Base-by-base conservation (phyloP, 2,888 invertebrate species). In the Pristionchus maxplancki region DNA sequence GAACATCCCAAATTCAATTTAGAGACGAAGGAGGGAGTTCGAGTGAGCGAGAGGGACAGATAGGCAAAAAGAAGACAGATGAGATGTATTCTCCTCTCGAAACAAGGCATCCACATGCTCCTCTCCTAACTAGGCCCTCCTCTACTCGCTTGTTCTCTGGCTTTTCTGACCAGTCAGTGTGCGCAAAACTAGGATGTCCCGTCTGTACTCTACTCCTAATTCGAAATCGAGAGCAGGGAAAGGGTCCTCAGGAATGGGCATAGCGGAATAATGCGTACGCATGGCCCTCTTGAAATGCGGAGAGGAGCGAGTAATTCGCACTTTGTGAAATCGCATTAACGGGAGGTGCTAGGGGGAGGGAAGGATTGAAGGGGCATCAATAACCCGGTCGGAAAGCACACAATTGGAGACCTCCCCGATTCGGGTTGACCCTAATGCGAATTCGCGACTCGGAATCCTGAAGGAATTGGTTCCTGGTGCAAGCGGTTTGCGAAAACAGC, bases 1-100 rank as follows among this genome's bases (percentile, higher is more conserved):
- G 71, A 71, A 71, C 71, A 71, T 71, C 37, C 71, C 37, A 71
- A 71, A 71, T 71, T 71, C 71, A 71, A 71, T 71, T 71, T 71
- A 37, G 71, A 71, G 71, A 37, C 37, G 37, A 37, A 71, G 71
- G 6, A 34, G 20, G 71, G 20, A 34, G 37, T 71, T 71, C 71
- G 71, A 67, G 64, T 34, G 64, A 67, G 64, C 15, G 64, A 58
- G 64, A 67, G 34, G 34, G 37, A 34, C 5, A 20, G 20, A 71
- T 37, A 40, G 34, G 37, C 31, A 64, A 17, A 8, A 11, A 28
- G 62, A 67, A 50, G 50, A 50, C 24, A 67, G 64, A 15, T 13
- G 64, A 67, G 34, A 31, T 67, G 64, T 8, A 67, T 28, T 67
- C 64, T 67, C 64, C 8, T 67, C 34, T 28, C 11, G 31, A 34